Evolutionary conservation across 2,113 vertebrate species (phyloP).

Genomic region (Solenodon paradoxus): DNA sequence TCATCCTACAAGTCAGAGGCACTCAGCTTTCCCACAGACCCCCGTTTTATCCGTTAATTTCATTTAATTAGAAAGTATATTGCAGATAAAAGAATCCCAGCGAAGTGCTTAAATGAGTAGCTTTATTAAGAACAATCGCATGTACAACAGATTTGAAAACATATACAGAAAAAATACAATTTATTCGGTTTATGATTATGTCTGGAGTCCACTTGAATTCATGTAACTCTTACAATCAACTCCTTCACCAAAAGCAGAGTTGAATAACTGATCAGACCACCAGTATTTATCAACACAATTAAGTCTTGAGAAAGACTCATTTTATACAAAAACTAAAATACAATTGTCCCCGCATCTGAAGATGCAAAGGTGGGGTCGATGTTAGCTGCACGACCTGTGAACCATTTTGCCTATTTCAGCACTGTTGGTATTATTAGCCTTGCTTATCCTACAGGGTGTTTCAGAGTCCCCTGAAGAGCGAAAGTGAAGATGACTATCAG

Average conservation of each 20-base stretch:
- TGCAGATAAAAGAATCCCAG: background rate
- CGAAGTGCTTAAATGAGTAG: background rate
- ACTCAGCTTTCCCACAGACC: background rate
- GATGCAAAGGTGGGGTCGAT: background rate
- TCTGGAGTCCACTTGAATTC: background rate
- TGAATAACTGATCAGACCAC: background rate
- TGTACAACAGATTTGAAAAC: slow-evolving; percentile 34
- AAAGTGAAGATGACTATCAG: background rate
- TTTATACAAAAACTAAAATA: slow-evolving; percentile 33
- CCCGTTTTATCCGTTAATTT: background rate
- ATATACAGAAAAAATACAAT: background rate
- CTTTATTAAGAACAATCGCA: slow-evolving; percentile 29
- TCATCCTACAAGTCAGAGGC: background rate
- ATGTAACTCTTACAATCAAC: background rate
- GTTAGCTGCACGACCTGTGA: background rate
- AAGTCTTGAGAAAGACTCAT: background rate
- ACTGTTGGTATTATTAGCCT: background rate
- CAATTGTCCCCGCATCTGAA: background rate
- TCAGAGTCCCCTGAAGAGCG: background rate
- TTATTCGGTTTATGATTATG: background rate
- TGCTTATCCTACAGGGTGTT: background rate
- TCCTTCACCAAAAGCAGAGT: background rate
- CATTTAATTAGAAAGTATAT: background rate
- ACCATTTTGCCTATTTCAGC: too few relatives aligned
- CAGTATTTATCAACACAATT: slow-evolving; percentile 9